A percentile compares a stretch with the other conserved stretches of the same genome.
These are phyloP conservation scores for Cyrtonyx montezumae DNA, from an alignment of 2,113 vertebrate genomes.

Conservation along the genomic window DNA sequence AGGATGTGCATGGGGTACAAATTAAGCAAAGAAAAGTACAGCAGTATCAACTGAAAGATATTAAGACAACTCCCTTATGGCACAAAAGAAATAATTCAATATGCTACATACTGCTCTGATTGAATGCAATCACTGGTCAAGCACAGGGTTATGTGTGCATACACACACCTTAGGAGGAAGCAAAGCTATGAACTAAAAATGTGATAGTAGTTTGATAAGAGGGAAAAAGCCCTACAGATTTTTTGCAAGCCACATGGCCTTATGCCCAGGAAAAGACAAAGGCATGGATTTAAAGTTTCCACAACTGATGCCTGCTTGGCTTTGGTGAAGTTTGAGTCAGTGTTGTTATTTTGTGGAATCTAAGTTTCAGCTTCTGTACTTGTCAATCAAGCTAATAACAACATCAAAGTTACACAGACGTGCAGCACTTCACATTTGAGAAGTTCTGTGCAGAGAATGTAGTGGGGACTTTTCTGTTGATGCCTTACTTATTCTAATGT, in stretches of 20 bases:
- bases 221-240: background rate
- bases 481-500: background rate
- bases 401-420: accelerated
- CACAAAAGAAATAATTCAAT: conserved; percentile 46
- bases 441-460: background rate
- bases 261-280: background rate
- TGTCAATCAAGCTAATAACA: background rate
- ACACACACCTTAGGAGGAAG: background rate
- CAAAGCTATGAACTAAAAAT: background rate
- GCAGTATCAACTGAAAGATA: background rate
- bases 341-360: background rate
- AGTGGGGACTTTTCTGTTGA: background rate
- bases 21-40: background rate
- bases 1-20: background rate
- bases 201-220: background rate
- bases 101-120: conserved; percentile 57
- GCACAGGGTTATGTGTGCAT: background rate
- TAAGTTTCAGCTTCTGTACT: background rate
- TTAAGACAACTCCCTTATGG: conserved; percentile 44
- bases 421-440: accelerated
- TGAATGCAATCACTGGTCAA: background rate
- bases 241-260: background rate
- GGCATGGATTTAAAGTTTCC: background rate
- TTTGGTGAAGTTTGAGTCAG: background rate
- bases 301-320: background rate